Percentiles rank a stretch among this genome's conserved stretches.
These are phyloP conservation scores for Coboldia fuscipes DNA, from an alignment of 1,140 invertebrate species.

Conservation along the genomic window DNA sequence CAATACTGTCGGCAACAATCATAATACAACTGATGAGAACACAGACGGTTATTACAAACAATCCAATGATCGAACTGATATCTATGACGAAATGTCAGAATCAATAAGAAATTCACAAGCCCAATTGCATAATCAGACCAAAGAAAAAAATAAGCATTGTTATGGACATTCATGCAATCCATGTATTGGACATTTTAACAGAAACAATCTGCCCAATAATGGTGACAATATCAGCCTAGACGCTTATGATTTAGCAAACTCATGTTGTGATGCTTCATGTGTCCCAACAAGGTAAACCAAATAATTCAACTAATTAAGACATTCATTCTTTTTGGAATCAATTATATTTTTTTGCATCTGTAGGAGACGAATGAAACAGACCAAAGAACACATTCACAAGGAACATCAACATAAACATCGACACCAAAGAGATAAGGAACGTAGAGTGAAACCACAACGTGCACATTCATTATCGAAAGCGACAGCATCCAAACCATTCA, in stretches of 20 bases:
- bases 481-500: background rate
- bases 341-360: background rate
- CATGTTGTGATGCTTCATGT: slow-evolving; percentile 63
- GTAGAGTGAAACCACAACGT: slow-evolving; percentile 11
- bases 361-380: background rate
- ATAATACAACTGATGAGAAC: slow-evolving; percentile 12
- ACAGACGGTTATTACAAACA: slow-evolving; percentile 2
- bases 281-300: slow-evolving; percentile 35
- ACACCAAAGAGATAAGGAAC: slow-evolving; percentile 14
- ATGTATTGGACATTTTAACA: slow-evolving; percentile 29
- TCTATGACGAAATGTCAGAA: slow-evolving; percentile 11
- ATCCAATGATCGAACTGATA: slow-evolving; percentile 4
- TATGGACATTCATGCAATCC: slow-evolving; percentile 50
- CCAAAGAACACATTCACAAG: slow-evolving; percentile 23
- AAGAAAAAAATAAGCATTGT: slow-evolving; percentile 14
- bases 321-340: background rate
- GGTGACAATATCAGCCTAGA: slow-evolving; percentile 52
- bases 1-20: slow-evolving; percentile 9
- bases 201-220: slow-evolving; percentile 21
- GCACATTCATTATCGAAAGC: too few species aligned
- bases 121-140: slow-evolving; percentile 14
- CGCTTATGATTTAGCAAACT: slow-evolving; percentile 61
- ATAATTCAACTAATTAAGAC: background rate
- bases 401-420: slow-evolving; percentile 34
- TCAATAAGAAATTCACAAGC: slow-evolving; percentile 8